phyloP scores from a whole-genome alignment of 2,797 vertebrate species.

The Sebastes melanostomus region DNA sequence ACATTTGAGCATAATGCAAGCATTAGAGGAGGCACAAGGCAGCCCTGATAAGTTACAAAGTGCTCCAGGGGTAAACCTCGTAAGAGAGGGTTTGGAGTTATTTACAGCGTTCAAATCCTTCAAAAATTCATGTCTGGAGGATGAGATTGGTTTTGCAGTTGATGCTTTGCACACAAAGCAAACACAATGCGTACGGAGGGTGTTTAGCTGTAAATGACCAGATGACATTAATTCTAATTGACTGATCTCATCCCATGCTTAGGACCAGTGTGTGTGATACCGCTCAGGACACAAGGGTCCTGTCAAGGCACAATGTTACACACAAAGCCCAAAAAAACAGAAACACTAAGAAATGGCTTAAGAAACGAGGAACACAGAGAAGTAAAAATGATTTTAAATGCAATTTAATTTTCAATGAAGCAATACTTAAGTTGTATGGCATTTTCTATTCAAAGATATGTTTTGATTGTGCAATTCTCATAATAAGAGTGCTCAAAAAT shows the following conservation, averaged over 20 bases:
- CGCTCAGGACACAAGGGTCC: constrained; percentile 72
- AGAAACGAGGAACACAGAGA: constrained; percentile 60
- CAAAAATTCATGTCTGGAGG: constrained; percentile 84
- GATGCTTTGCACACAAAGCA: constrained; percentile 83
- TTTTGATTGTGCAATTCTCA: constrained; percentile 81
- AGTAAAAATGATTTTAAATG: constrained; percentile 81
- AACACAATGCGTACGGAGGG: constrained; percentile 77
- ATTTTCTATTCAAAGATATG: constrained; percentile 80
- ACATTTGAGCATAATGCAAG: constrained; percentile 88
- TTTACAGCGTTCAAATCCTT: constrained; percentile 88
- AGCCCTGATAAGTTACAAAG: constrained; percentile 89
- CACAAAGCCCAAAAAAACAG: constrained; percentile 63
- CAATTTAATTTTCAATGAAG: constrained; percentile 88
- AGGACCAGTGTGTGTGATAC: constrained; percentile 69
- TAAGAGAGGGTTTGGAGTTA: constrained; percentile 88
- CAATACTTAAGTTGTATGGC: constrained; percentile 81
- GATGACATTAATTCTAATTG: constrained; percentile 82
- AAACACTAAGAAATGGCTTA: constrained; percentile 62
- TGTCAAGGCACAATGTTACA: constrained; percentile 67
- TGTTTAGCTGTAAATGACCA: constrained; percentile 81
- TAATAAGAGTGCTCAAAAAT: constrained; percentile 78
- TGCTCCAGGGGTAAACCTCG: constrained; percentile 86
- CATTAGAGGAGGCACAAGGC: constrained; percentile 87
- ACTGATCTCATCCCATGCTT: constrained; percentile 78
- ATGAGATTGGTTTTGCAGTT: constrained; percentile 84